Base-by-base conservation (phyloP, 2,888 invertebrate genomes). In the Limnephilus marmoratus region DNA sequence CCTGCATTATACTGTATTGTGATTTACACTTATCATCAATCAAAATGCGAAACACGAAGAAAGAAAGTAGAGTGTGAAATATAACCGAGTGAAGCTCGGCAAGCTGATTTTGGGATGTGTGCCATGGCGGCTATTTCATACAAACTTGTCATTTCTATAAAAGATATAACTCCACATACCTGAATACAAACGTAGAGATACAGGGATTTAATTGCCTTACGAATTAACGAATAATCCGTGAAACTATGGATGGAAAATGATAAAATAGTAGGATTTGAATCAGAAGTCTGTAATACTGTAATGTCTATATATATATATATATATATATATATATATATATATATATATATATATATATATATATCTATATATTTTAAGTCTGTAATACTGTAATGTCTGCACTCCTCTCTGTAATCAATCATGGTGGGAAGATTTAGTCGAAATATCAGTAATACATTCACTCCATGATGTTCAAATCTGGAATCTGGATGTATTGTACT, bases 1-100 rank as follows among this genome's bases (percentile, higher is more conserved):
- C 68, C n/a, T 68, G 68, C 68, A 68, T 68, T 68, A 68, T 68
- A 24, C 68, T 7, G 68, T 68, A 68, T 68, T 68, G 68, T 9
- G 68, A 68, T 68, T 68, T 24, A 68, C 68, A 68, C 68, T 68
- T 68, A 68, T 68, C 68, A 68, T 68, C 68, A 68, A 68, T 68
- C 68, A 68, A 68, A 68, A 68, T 68, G 68, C n/a, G 68, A 68
- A 68, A 24, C 68, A 68, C 24, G 68, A 24, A n/a, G 68, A 68
- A 68, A 68, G 68, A 68, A 68, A 68, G 68, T 68, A 68, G 68
- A 68, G 68, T 68, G 68, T 68, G 68, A 68, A 68, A 68, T 68
- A 68, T 7, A n/a, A 68, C 9, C 24, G 68, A 24, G n/a, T 9
- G n/a, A 68, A 68, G 68, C n/a, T 24, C 24, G 24, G 68, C 7